Conservation (phyloP, 2,113 vertebrate genomes). For the rat (Rattus norvegicus) region GRCr8 NC_086023.1:61419501-61420000, state of each 20-base stretch:
- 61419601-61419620: neutral
- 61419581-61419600: neutral
- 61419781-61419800: slow-evolving; percentile 48
- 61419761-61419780: slow-evolving; percentile 38
- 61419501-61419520: slow-evolving; percentile 44
- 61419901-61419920: neutral
- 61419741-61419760: neutral
- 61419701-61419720: neutral
- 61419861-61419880: neutral
- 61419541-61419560: neutral
- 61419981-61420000: slow-evolving; percentile 79
- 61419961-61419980: slow-evolving; percentile 81
- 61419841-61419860: neutral
- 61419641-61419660: slow-evolving; percentile 30
- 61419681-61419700: neutral
- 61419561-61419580: slow-evolving; percentile 56
- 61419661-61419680: slow-evolving; percentile 52
- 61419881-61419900: neutral
- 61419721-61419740: neutral
- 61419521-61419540: neutral
- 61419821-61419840: slow-evolving; percentile 31
- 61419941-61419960: slow-evolving; percentile 77
- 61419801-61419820: slow-evolving; percentile 20
- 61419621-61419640: slow-evolving; percentile 28
- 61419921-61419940: slow-evolving; percentile 54